Percentiles rank a stretch among this genome's conserved stretches.
These are phyloP conservation scores for Lathamus discolor DNA, from an alignment of 2,113 vertebrate species.

Conservation along the genomic window DNA sequence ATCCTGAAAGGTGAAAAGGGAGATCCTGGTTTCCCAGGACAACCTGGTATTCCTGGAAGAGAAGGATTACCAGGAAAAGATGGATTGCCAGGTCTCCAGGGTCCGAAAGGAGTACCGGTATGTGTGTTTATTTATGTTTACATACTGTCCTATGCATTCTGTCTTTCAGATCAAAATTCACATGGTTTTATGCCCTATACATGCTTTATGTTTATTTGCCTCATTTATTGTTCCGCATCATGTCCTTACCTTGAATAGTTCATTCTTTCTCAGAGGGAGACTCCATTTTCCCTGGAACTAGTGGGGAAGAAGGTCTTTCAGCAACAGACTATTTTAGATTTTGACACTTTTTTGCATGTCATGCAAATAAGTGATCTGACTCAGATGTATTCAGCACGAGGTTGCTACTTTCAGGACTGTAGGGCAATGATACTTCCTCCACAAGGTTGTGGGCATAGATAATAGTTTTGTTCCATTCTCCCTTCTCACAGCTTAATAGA, in stretches of 20 bases:
- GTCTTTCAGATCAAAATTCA: background rate
- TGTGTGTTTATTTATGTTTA: constrained; percentile 42
- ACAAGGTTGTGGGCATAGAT: background rate
- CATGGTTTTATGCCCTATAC: background rate
- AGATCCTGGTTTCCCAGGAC: constrained; percentile 79
- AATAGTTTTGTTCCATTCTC: background rate
- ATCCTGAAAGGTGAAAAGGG: constrained; percentile 91
- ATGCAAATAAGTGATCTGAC: background rate
- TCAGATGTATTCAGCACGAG: background rate
- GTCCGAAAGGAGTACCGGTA: constrained; percentile 89
- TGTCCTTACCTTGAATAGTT: background rate
- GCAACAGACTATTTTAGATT: background rate
- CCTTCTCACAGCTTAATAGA: background rate
- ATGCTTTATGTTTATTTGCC: background rate
- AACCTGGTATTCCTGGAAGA: constrained; percentile 79
- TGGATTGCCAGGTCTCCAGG: constrained; percentile 82
- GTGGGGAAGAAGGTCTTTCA: background rate
- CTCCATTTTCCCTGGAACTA: background rate
- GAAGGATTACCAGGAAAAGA: constrained; percentile 86
- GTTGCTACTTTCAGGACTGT: background rate
- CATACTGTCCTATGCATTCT: background rate
- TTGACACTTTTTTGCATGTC: background rate
- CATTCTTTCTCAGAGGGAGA: background rate
- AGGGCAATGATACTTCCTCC: background rate
- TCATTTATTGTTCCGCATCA: background rate